phyloP scores from a whole-genome alignment of 2,888 invertebrate genomes.

The Clitarchus hookeri region DNA sequence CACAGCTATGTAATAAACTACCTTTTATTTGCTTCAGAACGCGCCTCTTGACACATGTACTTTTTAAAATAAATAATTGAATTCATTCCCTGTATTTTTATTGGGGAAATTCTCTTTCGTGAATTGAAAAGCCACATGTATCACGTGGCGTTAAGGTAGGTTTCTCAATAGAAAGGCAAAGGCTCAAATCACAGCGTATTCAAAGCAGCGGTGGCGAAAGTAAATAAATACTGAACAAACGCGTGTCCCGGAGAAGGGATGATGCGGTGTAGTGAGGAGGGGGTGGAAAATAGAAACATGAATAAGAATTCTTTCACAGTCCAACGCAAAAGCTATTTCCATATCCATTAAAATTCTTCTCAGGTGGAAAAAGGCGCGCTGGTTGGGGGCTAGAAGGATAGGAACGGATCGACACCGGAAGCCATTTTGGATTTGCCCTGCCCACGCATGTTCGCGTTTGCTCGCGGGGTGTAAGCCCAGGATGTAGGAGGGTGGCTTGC shows the following conservation, averaged over 20 bases:
- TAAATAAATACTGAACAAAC: background rate
- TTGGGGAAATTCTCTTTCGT: no score
- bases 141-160: no score
- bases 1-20: no score
- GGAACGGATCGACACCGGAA: background rate
- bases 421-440: background rate
- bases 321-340: background rate
- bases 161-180: background rate
- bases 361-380: background rate
- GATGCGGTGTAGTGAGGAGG: background rate
- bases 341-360: slow-evolving; percentile 14
- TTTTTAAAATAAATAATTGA: no score
- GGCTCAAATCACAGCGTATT: background rate
- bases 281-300: background rate
- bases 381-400: background rate
- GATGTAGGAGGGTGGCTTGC: background rate
- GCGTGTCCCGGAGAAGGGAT: background rate
- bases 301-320: background rate
- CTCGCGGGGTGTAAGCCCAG: background rate
- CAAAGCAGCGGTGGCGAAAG: background rate
- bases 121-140: no score
- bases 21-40: no score
- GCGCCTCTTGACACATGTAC: no score
- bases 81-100: no score
- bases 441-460: background rate